Percentiles rank a stretch among this genome's conserved stretches.
phyloP scores from a whole-genome alignment of 2,797 vertebrate genomes.

The Arctocebus calabarensis region DNA sequence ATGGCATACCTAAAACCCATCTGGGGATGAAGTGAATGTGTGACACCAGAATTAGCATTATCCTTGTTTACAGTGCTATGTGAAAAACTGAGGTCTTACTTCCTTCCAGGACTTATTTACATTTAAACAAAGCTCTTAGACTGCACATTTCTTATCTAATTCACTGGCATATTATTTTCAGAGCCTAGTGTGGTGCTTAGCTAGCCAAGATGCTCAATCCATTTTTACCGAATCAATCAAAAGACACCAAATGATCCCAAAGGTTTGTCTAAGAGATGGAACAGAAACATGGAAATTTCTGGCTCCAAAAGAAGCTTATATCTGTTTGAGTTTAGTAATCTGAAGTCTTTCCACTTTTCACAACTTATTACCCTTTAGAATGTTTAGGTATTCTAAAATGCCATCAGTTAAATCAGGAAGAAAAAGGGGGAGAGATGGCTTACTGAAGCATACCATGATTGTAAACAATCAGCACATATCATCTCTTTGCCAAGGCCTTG shows the following conservation, averaged over 20 bases:
- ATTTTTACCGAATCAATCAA: not conserved
- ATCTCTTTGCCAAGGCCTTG: not conserved
- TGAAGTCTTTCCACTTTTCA: not conserved
- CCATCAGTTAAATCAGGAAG: not conserved
- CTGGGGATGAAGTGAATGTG: not conserved
- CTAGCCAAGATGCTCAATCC: not conserved
- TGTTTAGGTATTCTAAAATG: not conserved
- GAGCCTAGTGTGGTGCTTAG: not conserved
- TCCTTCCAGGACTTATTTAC: slow-evolving; percentile 1
- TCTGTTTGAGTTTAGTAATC: not conserved
- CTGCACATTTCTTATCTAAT: not conserved
- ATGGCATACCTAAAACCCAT: not conserved
- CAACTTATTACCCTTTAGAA: not conserved
- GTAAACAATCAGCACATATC: not conserved
- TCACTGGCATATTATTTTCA: not conserved
- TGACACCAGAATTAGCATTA: not conserved
- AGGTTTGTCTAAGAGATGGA: not conserved
- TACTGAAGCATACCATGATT: not conserved
- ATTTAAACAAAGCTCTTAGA: slow-evolving; percentile 15
- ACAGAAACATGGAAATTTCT: not conserved
- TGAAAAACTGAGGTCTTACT: not conserved
- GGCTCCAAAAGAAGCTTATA: not conserved
- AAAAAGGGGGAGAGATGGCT: too few species aligned
- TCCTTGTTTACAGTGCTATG: not conserved
- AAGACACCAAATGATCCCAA: not conserved